These are phyloP conservation scores for Brenthis ino DNA, from an alignment of 2,888 invertebrate species.

Conservation along the genomic window DNA sequence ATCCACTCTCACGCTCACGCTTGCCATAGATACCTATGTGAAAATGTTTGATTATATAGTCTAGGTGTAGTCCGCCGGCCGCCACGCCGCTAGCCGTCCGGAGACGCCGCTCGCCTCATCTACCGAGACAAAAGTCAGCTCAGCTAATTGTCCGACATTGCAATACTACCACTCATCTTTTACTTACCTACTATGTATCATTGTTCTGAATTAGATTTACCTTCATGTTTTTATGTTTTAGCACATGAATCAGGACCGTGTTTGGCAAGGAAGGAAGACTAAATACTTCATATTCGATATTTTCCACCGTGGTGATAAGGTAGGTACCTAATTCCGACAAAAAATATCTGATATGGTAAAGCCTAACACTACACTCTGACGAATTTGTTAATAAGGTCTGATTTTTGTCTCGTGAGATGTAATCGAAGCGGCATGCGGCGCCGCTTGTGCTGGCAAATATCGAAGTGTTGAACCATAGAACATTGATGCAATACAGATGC, in stretches of 20 bases:
- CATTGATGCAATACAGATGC: slow-evolving; percentile 68
- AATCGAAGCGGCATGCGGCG: slow-evolving; percentile 68
- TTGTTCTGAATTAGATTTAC: neutral
- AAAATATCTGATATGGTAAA: neutral
- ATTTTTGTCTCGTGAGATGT: slow-evolving; percentile 83
- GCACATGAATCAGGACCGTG: neutral
- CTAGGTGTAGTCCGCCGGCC: slow-evolving; percentile 78
- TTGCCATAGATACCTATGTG: slow-evolving; percentile 83
- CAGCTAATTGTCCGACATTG: slow-evolving; percentile 53
- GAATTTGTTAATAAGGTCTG: slow-evolving; percentile 51
- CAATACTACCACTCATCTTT: slow-evolving; percentile 40
- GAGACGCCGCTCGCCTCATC: slow-evolving; percentile 78
- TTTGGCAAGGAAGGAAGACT: neutral
- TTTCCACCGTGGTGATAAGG: slow-evolving; percentile 6
- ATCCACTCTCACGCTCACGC: slow-evolving; percentile 83
- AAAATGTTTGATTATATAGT: slow-evolving; percentile 81
- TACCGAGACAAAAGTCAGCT: slow-evolving; percentile 83
- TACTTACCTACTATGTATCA: slow-evolving; percentile 43
- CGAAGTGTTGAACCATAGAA: slow-evolving; percentile 79
- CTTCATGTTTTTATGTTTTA: slow-evolving; percentile 6
- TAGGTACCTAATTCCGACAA: neutral
- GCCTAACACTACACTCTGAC: slow-evolving; percentile 15
- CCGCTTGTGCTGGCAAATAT: slow-evolving; percentile 79
- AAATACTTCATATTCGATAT: slow-evolving; percentile 1
- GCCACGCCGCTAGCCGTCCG: slow-evolving; percentile 73